Evolutionary conservation across 37 sponge, comb jelly and placozoan genomes (phyloP).

Genomic region (Petrosia ficiformis): DNA sequence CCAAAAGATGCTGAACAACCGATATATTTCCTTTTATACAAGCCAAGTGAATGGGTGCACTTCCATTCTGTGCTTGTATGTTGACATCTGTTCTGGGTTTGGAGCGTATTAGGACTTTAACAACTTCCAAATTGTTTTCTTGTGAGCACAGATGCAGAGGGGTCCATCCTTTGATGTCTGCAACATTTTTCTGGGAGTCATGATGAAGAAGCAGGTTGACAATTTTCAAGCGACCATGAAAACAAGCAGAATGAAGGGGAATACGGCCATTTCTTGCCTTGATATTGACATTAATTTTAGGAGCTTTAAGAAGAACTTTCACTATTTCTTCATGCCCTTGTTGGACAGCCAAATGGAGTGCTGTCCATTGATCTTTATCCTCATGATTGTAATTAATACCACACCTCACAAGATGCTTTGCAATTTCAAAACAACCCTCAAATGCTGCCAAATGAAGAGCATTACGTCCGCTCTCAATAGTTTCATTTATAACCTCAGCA

Average conservation of each 20-base stretch:
- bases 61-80: slow-evolving; percentile 60
- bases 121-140: slow-evolving; percentile 66
- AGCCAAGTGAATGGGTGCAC: slow-evolving; percentile 69
- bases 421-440: slow-evolving; percentile 57
- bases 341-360: slow-evolving; percentile 77
- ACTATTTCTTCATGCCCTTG: slow-evolving; percentile 67
- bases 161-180: slow-evolving; percentile 82
- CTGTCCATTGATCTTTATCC: slow-evolving; percentile 81
- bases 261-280: slow-evolving; percentile 71
- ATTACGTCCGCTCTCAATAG: slow-evolving; percentile 66
- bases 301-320: slow-evolving; percentile 23
- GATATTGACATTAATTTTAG: slow-evolving; percentile 38
- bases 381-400: slow-evolving; percentile 44
- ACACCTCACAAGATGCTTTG: slow-evolving; percentile 42
- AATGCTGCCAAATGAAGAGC: slow-evolving; percentile 76
- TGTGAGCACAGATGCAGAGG: slow-evolving; percentile 73
- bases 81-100: slow-evolving; percentile 56
- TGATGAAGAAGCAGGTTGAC: slow-evolving; percentile 46
- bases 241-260: slow-evolving; percentile 68
- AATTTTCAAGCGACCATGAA: slow-evolving; percentile 45
- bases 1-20: slow-evolving; percentile 51
- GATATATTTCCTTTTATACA: slow-evolving; percentile 68
- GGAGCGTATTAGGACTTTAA: slow-evolving; percentile 27
- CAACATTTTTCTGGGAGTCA: slow-evolving; percentile 33
- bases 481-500: slow-evolving; percentile 48